Percentiles rank a stretch among this genome's conserved stretches.
Conservation (phyloP, 1,140 invertebrate genomes). For the Pseudachorutes palmiensis region DNA sequence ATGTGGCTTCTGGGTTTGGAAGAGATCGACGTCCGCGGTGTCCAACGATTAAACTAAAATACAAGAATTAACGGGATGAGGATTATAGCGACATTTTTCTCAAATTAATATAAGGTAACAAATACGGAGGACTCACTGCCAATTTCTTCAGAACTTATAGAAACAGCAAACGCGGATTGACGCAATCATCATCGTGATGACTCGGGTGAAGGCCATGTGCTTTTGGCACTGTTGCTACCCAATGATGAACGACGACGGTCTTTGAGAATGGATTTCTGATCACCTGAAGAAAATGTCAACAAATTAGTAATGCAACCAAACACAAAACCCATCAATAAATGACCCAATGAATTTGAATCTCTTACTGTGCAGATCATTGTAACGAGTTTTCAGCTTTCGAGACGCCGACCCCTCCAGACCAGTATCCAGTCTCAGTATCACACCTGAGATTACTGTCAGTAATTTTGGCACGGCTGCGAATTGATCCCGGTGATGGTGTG, state of each 20-base stretch:
- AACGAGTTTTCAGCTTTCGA: constrained; percentile 19
- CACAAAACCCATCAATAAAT: no score
- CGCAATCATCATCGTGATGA: no score
- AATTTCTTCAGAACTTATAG: no score
- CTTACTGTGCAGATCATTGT: constrained; percentile 2
- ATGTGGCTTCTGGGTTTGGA: no score
- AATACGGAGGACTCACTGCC: no score
- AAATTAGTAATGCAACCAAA: neutral
- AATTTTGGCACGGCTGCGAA: constrained; percentile 24
- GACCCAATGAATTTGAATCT: no score
- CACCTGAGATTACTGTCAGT: constrained; percentile 30
- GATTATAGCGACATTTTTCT: no score
- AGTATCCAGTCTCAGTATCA: constrained; percentile 33
- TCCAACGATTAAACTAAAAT: no score
- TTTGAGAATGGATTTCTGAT: constrained; percentile 33
- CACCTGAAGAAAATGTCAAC: constrained; percentile 14
- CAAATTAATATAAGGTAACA: no score
- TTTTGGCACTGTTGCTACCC: constrained; percentile 22
- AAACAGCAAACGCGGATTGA: no score
- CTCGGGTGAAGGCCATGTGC: constrained; percentile 19
- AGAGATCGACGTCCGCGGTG: no score
- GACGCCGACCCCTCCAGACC: constrained; percentile 21
- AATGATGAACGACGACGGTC: constrained; percentile 40
- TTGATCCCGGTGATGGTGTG: neutral
- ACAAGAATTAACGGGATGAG: no score